Conservation (phyloP, 2,113 vertebrate species). For the Variabilichromis moorii region DNA sequence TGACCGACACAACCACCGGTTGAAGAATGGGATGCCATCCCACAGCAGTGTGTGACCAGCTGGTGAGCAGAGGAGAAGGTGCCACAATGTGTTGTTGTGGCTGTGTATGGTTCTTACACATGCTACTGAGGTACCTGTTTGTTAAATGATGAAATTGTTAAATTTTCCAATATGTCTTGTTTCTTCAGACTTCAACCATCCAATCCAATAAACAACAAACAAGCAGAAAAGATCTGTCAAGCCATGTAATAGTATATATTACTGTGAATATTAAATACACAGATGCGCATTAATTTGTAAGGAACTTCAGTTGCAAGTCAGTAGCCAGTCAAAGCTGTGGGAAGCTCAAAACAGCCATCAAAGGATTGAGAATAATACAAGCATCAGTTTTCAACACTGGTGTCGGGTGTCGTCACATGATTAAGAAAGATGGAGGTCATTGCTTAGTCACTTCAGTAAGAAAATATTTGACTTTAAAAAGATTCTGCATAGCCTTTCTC, state of each 20-base stretch:
- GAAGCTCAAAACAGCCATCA: background rate
- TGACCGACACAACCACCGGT: background rate
- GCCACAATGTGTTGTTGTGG: background rate
- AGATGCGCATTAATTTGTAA: background rate
- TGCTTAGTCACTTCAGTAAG: background rate
- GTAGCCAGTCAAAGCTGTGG: background rate
- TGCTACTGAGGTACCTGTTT: background rate
- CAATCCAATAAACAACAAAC: background rate
- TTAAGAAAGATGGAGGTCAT: background rate
- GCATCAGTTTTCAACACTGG: background rate
- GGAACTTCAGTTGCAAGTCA: background rate
- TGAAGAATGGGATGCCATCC: background rate
- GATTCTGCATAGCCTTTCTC: background rate
- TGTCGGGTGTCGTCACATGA: background rate
- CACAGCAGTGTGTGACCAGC: background rate
- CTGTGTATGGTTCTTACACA: background rate
- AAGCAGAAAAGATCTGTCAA: background rate
- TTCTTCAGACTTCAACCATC: background rate
- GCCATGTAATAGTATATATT: background rate
- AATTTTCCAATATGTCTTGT: background rate
- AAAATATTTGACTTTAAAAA: background rate
- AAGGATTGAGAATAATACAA: background rate
- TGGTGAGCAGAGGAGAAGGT: background rate
- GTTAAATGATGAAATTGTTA: background rate
- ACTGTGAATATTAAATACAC: background rate